Evolutionary conservation across 2,888 invertebrate genomes (phyloP).

Genomic region (Troides aeacus): DNA sequence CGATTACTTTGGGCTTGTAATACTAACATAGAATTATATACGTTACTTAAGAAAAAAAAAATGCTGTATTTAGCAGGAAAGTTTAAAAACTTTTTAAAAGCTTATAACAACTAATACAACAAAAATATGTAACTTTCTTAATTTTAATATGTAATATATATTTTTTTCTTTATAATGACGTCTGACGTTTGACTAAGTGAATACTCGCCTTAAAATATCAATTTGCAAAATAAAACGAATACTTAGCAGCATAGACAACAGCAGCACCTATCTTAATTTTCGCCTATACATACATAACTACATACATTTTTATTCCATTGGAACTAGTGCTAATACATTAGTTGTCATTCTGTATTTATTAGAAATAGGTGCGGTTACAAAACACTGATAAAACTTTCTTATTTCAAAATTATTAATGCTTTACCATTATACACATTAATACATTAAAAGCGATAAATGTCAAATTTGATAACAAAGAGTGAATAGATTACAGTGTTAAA

Average conservation of each 20-base stretch:
- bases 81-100: no score
- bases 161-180: no score
- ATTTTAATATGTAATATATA: no score
- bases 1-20: no score
- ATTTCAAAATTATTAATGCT: slow-evolving; percentile 27
- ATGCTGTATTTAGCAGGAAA: no score
- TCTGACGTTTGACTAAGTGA: neutral
- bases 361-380: slow-evolving; percentile 30
- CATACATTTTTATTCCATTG: neutral
- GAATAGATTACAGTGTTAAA: slow-evolving; percentile 47
- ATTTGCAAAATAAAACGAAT: neutral
- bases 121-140: no score
- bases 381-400: slow-evolving; percentile 47
- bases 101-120: no score
- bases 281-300: neutral
- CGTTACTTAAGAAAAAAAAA: no score
- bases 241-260: neutral
- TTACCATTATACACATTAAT: slow-evolving; percentile 4
- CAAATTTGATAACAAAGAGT: slow-evolving; percentile 45
- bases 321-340: slow-evolving; percentile 12
- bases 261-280: slow-evolving; percentile 1
- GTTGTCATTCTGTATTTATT: slow-evolving; percentile 24
- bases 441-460: slow-evolving; percentile 42
- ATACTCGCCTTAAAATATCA: neutral
- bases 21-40: no score